Evolutionary conservation across 2,797 vertebrate species (phyloP).

Genomic region (Antennarius maculatus): DNA sequence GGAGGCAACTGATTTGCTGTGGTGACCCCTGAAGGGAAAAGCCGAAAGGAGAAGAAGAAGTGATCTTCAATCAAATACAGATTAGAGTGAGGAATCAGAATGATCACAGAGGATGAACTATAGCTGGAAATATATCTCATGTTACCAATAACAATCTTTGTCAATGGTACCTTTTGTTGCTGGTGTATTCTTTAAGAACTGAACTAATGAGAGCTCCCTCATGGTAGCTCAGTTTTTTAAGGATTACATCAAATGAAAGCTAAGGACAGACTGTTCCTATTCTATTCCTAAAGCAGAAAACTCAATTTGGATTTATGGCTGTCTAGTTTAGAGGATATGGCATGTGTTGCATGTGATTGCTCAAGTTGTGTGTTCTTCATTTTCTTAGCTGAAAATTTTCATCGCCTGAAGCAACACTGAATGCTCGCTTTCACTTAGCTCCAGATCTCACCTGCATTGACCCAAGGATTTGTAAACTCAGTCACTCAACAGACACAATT

Average conservation of each 20-base stretch:
- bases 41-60: too few relatives aligned
- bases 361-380: neutral
- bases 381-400: slow-evolving; percentile 1
- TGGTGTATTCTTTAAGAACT: slow-evolving; percentile 5
- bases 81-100: too few relatives aligned
- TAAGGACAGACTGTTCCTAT: slow-evolving; percentile 1
- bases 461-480: slow-evolving; percentile 9
- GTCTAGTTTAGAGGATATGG: slow-evolving; percentile 17
- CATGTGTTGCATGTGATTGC: neutral
- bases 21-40: too few relatives aligned
- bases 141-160: slow-evolving; percentile 12
- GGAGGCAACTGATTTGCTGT: too few relatives aligned
- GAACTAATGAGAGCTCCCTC: slow-evolving; percentile 1
- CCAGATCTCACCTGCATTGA: neutral
- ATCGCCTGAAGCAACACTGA: neutral
- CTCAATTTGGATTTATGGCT: slow-evolving; percentile 6
- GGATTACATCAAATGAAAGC: slow-evolving; percentile 12
- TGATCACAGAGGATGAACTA: too few relatives aligned
- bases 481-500: slow-evolving; percentile 2
- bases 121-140: too few relatives aligned
- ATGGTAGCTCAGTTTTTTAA: neutral
- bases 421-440: neutral
- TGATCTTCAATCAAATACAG: too few relatives aligned
- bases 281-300: slow-evolving; percentile 9
- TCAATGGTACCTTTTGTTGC: neutral